Base-by-base conservation (phyloP, 2,113 vertebrate genomes). In the Pseudopodoces humilis region DNA sequence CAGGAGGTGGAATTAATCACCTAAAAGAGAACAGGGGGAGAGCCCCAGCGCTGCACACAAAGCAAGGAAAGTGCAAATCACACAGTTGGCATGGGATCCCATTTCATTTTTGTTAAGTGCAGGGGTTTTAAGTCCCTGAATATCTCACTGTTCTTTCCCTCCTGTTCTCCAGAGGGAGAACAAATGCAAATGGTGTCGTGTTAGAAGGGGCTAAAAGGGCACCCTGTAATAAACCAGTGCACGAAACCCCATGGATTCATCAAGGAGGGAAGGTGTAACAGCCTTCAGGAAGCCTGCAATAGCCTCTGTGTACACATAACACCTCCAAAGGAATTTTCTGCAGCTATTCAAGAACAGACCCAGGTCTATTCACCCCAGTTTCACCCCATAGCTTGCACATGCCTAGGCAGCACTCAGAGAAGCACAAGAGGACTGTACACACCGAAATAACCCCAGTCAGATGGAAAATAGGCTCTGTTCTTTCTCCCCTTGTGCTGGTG, bases 181-280 rank as follows among this genome's bases (percentile, higher is more conserved):
- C 90, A 94, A 96, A 96, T 96, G 95, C 83, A 94, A 94, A 94
- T 20, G 93, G 95, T 93, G 88, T 96, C 65, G 49, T 93, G 92
- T 96, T 96, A 93, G 96, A 96, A 71, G 46, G 69, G 92, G 95
- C 88, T 96, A 94, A 97, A 97, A 96, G 96, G 93, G 90, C 95
- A 96, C 93, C 92, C 71, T 88, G 85, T 75, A 95, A 95, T 95
- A 96, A 94, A 75, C 92, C 95, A 86, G 46, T n/a, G 58, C 5
- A 6, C 0, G 2, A 95, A 95, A 83, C 90, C 86, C 80, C 65
- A n/a, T 17, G 64, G 90, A 80, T 95, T 86, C 90, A 86, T 96
- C 94, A 88, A 88, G 83, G 49, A 93, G 92, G 65, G 88, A 96
- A 96, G 93, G 95, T 93, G 94, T 93, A 90, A 37, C 15, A 95